A percentile compares a stretch with the other conserved stretches of the same genome.
Conservation (phyloP, 2,888 invertebrate species). For the Parnassius mnemosyne region DNA sequence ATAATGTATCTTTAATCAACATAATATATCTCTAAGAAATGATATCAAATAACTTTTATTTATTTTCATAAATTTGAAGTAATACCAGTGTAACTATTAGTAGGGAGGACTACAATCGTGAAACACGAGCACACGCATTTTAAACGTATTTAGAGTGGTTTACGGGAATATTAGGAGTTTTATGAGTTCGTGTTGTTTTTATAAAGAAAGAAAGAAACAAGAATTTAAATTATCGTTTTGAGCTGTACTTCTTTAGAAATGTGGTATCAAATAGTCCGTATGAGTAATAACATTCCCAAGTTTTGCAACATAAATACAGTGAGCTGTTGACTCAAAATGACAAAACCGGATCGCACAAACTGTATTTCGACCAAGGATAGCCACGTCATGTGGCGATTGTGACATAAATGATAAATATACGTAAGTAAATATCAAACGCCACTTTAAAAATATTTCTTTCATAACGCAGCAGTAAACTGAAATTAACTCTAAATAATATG, state of each 20-base stretch:
- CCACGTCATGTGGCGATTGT: constrained; percentile 8
- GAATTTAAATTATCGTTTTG: no score
- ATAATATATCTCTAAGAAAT: no score
- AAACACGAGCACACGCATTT: no score
- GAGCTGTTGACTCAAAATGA: constrained; percentile 10
- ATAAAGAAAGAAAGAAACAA: no score
- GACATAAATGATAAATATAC: constrained; percentile 10
- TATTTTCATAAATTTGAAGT: no score
- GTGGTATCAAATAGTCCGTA: neutral
- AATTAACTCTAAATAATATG: constrained; percentile 1
- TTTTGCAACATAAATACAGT: constrained; percentile 3
- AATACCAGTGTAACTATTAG: no score
- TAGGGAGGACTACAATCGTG: no score
- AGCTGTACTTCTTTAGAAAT: neutral
- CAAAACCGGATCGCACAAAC: constrained; percentile 14
- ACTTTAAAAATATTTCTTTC: constrained; percentile 5
- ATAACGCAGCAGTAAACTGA: neutral
- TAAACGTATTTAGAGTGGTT: no score
- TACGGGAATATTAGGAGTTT: no score
- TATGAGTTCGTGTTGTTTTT: no score
- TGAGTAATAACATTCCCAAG: constrained; percentile 13
- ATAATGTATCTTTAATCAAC: no score
- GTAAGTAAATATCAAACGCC: constrained; percentile 16
- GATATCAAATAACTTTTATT: no score
- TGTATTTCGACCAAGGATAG: constrained; percentile 17